A percentile compares a stretch with the other conserved stretches of the same genome.
These are phyloP conservation scores for Lumbricus terrestris DNA, from an alignment of 2,888 invertebrate genomes.

Conservation along the genomic window DNA sequence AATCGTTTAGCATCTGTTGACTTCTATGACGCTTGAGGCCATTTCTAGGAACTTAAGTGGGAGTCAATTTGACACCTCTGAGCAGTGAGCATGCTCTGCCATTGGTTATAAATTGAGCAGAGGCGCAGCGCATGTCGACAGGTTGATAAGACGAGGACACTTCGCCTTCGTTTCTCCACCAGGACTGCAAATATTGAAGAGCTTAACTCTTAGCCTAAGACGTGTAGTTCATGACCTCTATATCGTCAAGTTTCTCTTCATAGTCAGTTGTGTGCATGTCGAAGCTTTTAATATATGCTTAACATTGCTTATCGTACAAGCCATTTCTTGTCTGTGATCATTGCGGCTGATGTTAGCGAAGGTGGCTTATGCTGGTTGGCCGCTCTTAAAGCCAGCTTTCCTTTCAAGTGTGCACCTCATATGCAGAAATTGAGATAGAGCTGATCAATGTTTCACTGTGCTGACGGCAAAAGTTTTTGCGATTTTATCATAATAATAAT, in stretches of 20 bases:
- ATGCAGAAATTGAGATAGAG: background rate
- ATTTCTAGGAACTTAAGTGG: background rate
- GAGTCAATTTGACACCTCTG: background rate
- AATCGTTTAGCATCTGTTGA: background rate
- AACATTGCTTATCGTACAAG: constrained; percentile 3
- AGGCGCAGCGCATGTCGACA: background rate
- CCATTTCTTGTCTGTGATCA: background rate
- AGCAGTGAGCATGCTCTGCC: background rate
- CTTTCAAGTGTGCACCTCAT: background rate
- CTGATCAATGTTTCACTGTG: background rate
- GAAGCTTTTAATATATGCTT: background rate
- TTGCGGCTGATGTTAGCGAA: background rate
- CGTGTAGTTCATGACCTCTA: background rate
- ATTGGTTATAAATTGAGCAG: background rate
- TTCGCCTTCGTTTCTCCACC: background rate
- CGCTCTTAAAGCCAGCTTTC: background rate
- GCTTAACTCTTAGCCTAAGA: background rate
- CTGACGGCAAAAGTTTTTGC: background rate
- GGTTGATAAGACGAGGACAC: background rate
- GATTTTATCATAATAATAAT: background rate
- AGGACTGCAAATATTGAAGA: background rate
- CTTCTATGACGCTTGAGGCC: background rate
- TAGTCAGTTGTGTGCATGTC: background rate
- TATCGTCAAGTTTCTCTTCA: background rate
- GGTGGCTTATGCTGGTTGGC: background rate